phyloP scores from a whole-genome alignment of 2,888 invertebrate genomes.

The Acleris laterana region DNA sequence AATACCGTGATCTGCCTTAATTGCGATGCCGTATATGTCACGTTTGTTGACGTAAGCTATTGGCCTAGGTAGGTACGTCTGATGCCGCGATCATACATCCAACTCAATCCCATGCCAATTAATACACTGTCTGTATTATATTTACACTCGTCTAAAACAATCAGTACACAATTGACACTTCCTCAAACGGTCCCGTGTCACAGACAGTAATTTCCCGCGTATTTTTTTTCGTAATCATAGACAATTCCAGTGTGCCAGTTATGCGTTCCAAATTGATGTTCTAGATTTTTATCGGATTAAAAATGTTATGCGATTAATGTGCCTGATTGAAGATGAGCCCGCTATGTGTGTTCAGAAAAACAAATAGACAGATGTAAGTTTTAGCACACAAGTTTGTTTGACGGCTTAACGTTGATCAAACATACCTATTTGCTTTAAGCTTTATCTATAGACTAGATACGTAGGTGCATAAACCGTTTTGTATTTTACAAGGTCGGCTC shows the following conservation, averaged over 20 bases:
- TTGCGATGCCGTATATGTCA: constrained; percentile 24
- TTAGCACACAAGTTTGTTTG: constrained; percentile 16
- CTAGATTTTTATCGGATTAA: constrained; percentile 6
- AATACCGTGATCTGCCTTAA: constrained; percentile 29
- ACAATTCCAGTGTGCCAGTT: constrained; percentile 9
- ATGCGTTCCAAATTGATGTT: constrained; percentile 24
- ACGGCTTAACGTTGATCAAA: constrained; percentile 4
- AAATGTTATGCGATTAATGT: constrained; percentile 2
- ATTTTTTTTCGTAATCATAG: neutral
- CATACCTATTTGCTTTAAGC: constrained; percentile 1
- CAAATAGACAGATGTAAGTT: constrained; percentile 56
- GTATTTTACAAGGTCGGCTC: too few species aligned
- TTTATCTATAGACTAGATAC: neutral
- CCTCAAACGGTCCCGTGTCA: constrained; percentile 22
- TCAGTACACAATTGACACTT: constrained; percentile 32
- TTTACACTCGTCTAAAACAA: constrained; percentile 24
- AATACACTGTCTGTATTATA: constrained; percentile 10
- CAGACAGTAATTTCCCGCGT: too few species aligned
- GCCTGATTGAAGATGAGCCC: constrained; percentile 52
- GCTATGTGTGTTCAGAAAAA: constrained; percentile 53
- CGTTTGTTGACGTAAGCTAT: constrained; percentile 14
- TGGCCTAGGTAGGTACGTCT: constrained; percentile 14
- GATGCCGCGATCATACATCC: constrained; percentile 3
- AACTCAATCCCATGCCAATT: constrained; percentile 13
- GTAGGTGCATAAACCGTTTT: neutral